phyloP scores from a whole-genome alignment of 2,113 vertebrate species.

The Gallinago media region DNA sequence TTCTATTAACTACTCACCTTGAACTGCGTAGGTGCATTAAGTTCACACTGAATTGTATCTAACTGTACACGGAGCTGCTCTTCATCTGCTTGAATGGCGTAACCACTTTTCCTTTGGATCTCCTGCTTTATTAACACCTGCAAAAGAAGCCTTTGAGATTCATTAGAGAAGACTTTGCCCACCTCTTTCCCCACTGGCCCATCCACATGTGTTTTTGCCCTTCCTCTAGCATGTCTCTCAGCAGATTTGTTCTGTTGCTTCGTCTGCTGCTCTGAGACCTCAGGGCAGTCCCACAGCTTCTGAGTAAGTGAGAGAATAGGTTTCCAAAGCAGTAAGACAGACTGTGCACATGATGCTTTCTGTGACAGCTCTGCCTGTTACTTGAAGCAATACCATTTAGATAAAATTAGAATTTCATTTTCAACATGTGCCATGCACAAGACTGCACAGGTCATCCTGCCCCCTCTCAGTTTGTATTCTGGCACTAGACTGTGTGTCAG shows the following conservation, averaged over 20 bases:
- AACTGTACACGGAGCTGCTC: slow-evolving; percentile 96
- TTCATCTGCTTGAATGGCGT: slow-evolving; percentile 96
- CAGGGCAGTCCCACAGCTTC: background rate
- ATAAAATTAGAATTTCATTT: background rate
- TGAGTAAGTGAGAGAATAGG: background rate
- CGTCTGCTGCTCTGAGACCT: background rate
- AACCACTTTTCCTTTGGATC: slow-evolving; percentile 96
- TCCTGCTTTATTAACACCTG: slow-evolving; percentile 98
- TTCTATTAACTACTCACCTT: slow-evolving; percentile 78
- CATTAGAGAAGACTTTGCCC: background rate
- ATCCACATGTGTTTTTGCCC: background rate
- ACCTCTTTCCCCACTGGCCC: background rate
- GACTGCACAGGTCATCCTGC: background rate
- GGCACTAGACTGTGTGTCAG: background rate
- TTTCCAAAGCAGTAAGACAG: background rate
- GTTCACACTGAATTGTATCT: slow-evolving; percentile 95
- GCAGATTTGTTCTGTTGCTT: background rate
- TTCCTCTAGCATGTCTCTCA: background rate
- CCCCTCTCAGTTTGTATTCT: background rate
- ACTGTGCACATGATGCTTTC: background rate
- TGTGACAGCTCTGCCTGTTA: background rate
- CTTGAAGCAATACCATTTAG: background rate
- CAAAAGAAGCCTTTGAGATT: background rate
- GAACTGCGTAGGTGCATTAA: slow-evolving; percentile 97
- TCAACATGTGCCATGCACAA: background rate